Conservation (phyloP, 2,797 vertebrate genomes). For the Dendrocincla fuliginosa region DNA sequence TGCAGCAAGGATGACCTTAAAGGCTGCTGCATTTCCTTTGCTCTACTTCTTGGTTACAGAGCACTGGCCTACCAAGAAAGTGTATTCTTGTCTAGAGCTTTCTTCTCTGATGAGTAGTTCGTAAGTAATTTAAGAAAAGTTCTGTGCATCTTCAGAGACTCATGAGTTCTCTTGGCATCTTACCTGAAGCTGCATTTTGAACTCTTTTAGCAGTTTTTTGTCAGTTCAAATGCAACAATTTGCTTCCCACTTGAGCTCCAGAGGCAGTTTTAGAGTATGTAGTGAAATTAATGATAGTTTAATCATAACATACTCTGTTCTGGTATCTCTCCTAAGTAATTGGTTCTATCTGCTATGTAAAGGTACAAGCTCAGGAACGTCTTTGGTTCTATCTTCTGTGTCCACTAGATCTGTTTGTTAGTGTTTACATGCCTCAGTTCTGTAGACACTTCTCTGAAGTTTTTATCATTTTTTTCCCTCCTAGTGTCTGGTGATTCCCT, state of each 20-base stretch:
- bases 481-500: neutral
- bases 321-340: neutral
- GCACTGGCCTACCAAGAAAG: neutral
- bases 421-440: neutral
- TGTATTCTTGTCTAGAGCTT: neutral
- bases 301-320: neutral
- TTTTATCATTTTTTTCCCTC: neutral
- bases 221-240: neutral
- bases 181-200: neutral
- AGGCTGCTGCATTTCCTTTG: neutral
- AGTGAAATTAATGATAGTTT: neutral
- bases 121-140: neutral
- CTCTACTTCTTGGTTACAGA: neutral
- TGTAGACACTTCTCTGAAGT: neutral
- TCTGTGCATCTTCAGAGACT: neutral
- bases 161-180: neutral
- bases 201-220: neutral
- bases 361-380: neutral
- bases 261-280: neutral
- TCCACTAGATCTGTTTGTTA: neutral
- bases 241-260: neutral
- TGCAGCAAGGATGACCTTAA: neutral
- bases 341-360: neutral
- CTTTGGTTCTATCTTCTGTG: neutral
- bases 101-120: neutral